These are phyloP conservation scores for Melanaphis sacchari DNA, from an alignment of 1,140 invertebrate species.

Conservation along the genomic window DNA sequence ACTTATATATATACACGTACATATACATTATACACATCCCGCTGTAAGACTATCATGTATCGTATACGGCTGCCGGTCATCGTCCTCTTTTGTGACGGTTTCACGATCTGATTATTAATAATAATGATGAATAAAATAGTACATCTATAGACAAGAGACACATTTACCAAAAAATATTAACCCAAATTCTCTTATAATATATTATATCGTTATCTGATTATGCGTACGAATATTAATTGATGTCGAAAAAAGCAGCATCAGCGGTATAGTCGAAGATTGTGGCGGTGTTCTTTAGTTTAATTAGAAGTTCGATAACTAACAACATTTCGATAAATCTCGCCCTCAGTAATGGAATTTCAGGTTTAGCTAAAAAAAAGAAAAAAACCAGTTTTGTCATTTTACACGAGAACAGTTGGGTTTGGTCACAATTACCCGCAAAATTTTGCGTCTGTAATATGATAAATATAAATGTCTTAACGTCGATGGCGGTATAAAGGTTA, in stretches of 20 bases:
- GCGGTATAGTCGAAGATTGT: not conserved
- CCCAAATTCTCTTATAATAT: not conserved
- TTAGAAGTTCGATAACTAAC: not conserved
- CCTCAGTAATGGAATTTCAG: constrained; percentile 26
- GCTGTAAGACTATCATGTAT: not conserved
- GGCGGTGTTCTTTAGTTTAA: constrained; percentile 5
- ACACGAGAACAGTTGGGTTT: not conserved
- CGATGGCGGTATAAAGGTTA: constrained; percentile 9
- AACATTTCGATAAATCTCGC: not conserved
- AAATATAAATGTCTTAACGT: not conserved
- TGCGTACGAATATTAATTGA: constrained; percentile 28
- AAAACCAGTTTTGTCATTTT: constrained; percentile 49
- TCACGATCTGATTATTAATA: constrained; percentile 42
- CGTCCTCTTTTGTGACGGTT: constrained; percentile 29
- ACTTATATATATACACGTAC: not conserved
- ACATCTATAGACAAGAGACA: not conserved
- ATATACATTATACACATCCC: not conserved
- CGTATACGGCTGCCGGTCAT: constrained; percentile 11
- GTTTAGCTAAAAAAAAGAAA: not conserved
- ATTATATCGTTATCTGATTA: not conserved
- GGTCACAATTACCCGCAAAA: constrained; percentile 23
- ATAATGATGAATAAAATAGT: not conserved
- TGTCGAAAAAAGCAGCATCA: not conserved
- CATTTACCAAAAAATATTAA: not conserved
- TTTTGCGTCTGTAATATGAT: constrained; percentile 14